Conservation (phyloP, 2,797 vertebrate genomes). For the Graptemys geographica region DNA sequence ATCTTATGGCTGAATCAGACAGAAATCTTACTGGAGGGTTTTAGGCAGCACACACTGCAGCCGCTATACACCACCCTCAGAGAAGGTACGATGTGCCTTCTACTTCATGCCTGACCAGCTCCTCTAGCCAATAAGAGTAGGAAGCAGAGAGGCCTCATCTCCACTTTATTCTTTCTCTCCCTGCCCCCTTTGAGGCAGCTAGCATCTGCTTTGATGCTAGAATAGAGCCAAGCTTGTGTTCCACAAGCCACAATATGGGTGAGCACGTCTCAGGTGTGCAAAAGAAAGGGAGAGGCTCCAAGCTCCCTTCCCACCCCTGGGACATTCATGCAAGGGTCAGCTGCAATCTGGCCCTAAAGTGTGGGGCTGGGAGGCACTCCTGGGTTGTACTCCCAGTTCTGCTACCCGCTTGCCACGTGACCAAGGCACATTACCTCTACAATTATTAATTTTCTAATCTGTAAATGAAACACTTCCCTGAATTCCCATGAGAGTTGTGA, state of each 20-base stretch:
- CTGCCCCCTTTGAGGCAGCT: conserved; percentile 65
- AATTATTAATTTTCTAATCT: neutral
- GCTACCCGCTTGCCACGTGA: conserved; percentile 68
- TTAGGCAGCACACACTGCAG: conserved; percentile 51
- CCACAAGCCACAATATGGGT: neutral
- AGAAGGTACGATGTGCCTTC: conserved; percentile 61
- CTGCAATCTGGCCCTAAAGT: conserved; percentile 44
- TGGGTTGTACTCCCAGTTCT: conserved; percentile 55
- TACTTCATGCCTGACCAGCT: conserved; percentile 61
- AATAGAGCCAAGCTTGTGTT: neutral
- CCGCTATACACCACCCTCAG: conserved; percentile 59
- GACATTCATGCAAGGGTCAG: conserved; percentile 52
- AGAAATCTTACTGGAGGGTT: conserved; percentile 60
- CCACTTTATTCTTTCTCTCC: conserved; percentile 64
- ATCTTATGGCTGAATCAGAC: conserved; percentile 60
- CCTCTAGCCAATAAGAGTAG: conserved; percentile 63
- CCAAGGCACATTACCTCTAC: conserved; percentile 28
- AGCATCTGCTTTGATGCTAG: neutral
- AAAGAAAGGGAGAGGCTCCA: conserved; percentile 70
- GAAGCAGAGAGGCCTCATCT: conserved; percentile 69
- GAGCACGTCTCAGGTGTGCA: conserved; percentile 48
- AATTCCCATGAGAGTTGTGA: neutral
- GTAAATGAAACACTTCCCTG: neutral
- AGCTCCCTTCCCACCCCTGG: conserved; percentile 56
- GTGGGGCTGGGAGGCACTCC: conserved; percentile 70